Percentiles rank a stretch among this genome's conserved stretches.
phyloP scores from a whole-genome alignment of 2,113 vertebrate species.

The Cyanocitta stelleri region DNA sequence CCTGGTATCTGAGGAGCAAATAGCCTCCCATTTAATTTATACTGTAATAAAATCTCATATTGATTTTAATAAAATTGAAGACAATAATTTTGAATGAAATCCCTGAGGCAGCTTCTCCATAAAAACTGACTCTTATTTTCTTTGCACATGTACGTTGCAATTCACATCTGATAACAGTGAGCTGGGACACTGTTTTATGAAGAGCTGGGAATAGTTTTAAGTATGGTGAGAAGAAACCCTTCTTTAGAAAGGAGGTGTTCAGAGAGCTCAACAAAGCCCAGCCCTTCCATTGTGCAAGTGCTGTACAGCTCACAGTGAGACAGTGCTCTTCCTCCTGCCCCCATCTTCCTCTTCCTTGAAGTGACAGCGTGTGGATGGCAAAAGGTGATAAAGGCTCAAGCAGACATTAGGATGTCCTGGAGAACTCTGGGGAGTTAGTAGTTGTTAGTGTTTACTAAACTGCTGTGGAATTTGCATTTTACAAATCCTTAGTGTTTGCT shows the following conservation, averaged over 20 bases:
- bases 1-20: slow-evolving; percentile 57
- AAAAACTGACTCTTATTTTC: slow-evolving; percentile 37
- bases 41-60: slow-evolving; percentile 69
- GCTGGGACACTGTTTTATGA: background rate
- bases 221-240: background rate
- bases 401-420: background rate
- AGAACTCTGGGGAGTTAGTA: background rate
- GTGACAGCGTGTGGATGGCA: background rate
- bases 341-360: background rate
- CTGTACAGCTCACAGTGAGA: background rate
- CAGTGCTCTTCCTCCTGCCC: background rate
- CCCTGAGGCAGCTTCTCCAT: slow-evolving; percentile 54
- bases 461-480: background rate
- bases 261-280: background rate
- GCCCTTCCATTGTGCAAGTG: background rate
- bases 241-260: background rate
- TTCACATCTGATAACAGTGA: background rate
- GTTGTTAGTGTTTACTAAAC: background rate
- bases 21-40: slow-evolving; percentile 68
- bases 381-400: background rate
- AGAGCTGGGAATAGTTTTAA: background rate
- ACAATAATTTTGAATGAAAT: slow-evolving; percentile 64
- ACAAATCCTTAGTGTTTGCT: background rate
- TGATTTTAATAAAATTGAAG: slow-evolving; percentile 78
- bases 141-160: background rate